Percentiles rank a stretch among this genome's conserved stretches.
phyloP scores from a whole-genome alignment of 2,113 vertebrate genomes.

The Agapornis roseicollis region DNA sequence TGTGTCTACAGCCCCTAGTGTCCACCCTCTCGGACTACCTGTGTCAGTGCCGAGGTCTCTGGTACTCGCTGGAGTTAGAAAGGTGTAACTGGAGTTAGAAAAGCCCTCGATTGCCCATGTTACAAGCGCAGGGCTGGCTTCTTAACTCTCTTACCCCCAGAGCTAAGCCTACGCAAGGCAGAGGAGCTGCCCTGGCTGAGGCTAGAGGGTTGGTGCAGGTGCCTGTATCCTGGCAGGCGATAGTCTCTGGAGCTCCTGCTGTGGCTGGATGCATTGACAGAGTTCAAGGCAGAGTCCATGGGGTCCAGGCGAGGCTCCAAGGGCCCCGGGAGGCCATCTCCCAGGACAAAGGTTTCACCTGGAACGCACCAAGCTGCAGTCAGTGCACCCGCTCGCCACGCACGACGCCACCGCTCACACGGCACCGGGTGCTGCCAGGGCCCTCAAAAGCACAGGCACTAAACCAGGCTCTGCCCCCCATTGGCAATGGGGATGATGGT shows the following conservation, averaged over 20 bases:
- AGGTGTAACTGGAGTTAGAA: not conserved
- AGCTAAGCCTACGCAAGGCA: slow-evolving; percentile 80
- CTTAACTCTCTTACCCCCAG: slow-evolving; percentile 78
- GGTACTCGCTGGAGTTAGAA: not conserved
- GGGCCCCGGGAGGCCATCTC: slow-evolving; percentile 74
- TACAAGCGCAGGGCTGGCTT: not conserved
- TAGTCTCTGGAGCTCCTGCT: slow-evolving; percentile 73
- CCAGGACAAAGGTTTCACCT: slow-evolving; percentile 85
- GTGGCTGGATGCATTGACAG: slow-evolving; percentile 76
- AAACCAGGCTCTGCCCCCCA: not conserved
- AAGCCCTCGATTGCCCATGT: not conserved
- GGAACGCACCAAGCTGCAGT: slow-evolving; percentile 61
- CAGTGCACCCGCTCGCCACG: not conserved
- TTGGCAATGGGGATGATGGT: rapidly evolving
- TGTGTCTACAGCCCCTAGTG: not conserved
- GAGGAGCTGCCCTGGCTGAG: slow-evolving; percentile 65
- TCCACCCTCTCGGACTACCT: not conserved
- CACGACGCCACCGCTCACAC: not conserved
- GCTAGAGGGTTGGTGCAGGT: slow-evolving; percentile 78
- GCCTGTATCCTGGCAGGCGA: slow-evolving; percentile 76
- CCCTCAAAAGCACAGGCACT: not conserved
- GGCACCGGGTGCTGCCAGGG: not conserved
- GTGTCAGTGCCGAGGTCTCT: not conserved
- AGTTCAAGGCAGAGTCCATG: slow-evolving; percentile 83
- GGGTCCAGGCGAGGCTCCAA: slow-evolving; percentile 80